A percentile compares a stretch with the other conserved stretches of the same genome.
These are phyloP conservation scores for Reticulitermes speratus DNA, from an alignment of 1,140 invertebrate genomes.

Conservation along the genomic window DNA sequence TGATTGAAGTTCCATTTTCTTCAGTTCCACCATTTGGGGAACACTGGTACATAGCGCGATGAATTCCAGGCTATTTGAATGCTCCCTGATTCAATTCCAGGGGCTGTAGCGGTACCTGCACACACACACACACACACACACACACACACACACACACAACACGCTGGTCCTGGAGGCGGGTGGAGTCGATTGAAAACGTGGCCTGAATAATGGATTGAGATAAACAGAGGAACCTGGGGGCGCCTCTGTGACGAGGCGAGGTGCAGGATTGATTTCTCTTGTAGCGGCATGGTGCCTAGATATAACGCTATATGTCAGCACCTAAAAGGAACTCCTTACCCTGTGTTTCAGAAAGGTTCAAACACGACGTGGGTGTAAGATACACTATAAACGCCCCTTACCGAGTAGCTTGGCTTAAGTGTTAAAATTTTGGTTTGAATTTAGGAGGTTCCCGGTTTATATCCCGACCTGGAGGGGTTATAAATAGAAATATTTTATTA, in stretches of 20 bases:
- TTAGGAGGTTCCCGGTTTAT: too few relatives aligned
- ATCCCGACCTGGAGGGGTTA: too few relatives aligned
- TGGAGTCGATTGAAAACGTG: conserved; percentile 33
- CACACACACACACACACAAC: too few relatives aligned
- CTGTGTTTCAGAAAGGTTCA: not conserved
- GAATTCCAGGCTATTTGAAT: conserved; percentile 26
- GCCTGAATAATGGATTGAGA: conserved; percentile 35
- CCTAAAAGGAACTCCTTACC: not conserved
- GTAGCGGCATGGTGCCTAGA: not conserved
- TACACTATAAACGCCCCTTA: too few relatives aligned
- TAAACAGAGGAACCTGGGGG: conserved; percentile 29
- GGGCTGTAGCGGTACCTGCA: conserved; percentile 3
- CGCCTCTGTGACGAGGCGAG: not conserved
- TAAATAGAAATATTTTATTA: too few relatives aligned
- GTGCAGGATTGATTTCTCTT: conserved; percentile 14
- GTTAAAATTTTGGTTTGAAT: too few relatives aligned
- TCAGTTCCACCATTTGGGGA: not conserved
- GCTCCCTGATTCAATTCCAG: conserved; percentile 30
- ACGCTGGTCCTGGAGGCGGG: conserved; percentile 24
- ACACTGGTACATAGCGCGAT: not conserved
- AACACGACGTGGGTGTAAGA: too few relatives aligned
- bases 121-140: not conserved
- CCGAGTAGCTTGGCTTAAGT: too few relatives aligned
- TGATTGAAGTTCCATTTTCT: too few relatives aligned
- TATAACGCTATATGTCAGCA: not conserved